Evolutionary conservation across 2,888 invertebrate species (phyloP), one percentile per base, ranked within the genome.

Genomic region (Amiota mariae): DNA sequence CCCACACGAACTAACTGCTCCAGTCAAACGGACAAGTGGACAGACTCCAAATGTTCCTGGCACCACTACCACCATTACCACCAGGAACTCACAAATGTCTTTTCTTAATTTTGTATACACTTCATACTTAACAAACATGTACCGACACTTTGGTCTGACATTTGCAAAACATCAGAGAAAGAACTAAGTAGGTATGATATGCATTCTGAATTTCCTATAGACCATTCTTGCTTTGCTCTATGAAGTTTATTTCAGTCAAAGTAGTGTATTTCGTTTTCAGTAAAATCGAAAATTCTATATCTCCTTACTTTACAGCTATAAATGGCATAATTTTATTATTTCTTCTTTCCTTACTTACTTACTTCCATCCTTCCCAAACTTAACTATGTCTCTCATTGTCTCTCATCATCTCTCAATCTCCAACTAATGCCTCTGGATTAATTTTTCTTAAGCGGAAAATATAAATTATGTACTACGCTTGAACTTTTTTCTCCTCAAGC

Each of bases 381-480:
- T 13, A 46, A 9, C 36, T n/a, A 15, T 4, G 20, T 12, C 59
- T n/a, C 10, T 73, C 64, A 36, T 36, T 2, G 36, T 36, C 36
- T 36, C 36, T 36, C 2, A 6, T 6, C 36, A 36, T 6, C 36
- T 36, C 36, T 36, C 36, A 2, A 36, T 6, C 36, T 36, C 36
- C 36, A 36, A 36, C 36, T 36, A 36, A 36, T 36, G 8, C 36
- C 36, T 36, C 36, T 36, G 36, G 36, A 36, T 36, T 36, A 36
- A 36, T 36, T 73, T 74, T 54, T 51, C 68, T 68, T 68, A 54
- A 68, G 68, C 68, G 68, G 68, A 56, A 71, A 51, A 67, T 73
- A 77, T 80, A 76, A 80, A 77, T 80, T 79, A 80, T 79, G 75
- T 75, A 77, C 76, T 56, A 74, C 36, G 36, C 36, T 6, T 6